These are phyloP conservation scores for Eubasilissa regina DNA, from an alignment of 1,140 invertebrate genomes.

Conservation along the genomic window DNA sequence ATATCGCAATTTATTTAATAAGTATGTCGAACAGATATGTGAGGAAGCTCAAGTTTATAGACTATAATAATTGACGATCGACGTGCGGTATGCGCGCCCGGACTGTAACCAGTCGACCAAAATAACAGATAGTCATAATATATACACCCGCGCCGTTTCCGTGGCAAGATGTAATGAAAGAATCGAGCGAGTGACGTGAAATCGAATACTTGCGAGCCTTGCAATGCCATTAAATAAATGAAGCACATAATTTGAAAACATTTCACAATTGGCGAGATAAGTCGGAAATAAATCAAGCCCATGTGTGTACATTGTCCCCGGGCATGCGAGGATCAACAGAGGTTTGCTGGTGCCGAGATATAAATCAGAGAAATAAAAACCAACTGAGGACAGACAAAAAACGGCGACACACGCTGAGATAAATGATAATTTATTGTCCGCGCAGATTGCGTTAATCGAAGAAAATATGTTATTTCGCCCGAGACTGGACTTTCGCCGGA, in stretches of 20 bases:
- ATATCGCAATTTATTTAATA: too few species aligned
- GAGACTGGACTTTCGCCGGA: background rate
- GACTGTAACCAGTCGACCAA: too few species aligned
- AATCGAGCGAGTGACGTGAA: too few species aligned
- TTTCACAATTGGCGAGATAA: conserved; percentile 29
- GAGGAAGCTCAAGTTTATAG: too few species aligned
- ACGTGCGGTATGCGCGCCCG: too few species aligned
- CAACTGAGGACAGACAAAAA: conserved; percentile 24
- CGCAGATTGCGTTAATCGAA: conserved; percentile 40
- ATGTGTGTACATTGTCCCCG: conserved; percentile 32
- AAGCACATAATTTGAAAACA: background rate
- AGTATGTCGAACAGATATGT: too few species aligned
- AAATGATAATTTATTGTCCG: conserved; percentile 33
- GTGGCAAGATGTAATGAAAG: too few species aligned
- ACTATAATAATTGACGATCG: too few species aligned
- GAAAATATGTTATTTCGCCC: conserved; percentile 31
- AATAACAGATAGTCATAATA: too few species aligned
- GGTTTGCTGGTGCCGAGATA: conserved; percentile 31
- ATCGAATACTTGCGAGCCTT: background rate
- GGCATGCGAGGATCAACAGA: conserved; percentile 37
- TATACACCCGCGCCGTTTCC: too few species aligned
- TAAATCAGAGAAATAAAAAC: conserved; percentile 27
- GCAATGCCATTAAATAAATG: conserved; percentile 2
- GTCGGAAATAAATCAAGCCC: conserved; percentile 7
- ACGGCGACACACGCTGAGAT: conserved; percentile 18